Base-by-base conservation (phyloP, 1,140 invertebrate species). In the Armadillidium nasatum region DNA sequence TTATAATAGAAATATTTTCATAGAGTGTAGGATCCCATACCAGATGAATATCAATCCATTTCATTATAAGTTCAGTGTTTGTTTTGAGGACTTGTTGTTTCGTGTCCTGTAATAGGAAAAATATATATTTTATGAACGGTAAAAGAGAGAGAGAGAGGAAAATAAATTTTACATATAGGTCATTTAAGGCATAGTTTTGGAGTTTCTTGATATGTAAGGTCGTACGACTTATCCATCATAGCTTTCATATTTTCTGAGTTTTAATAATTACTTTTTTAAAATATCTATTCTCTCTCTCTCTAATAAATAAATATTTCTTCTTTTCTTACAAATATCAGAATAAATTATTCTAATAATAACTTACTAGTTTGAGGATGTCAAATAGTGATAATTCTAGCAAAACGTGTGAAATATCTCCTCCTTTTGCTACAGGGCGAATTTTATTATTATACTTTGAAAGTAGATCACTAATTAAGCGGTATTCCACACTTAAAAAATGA, bases 61-160 rank as follows among this genome's bases (percentile, higher is more conserved):
- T 68, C 54, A 75, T 75, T 19, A 75, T 75, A 46, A 75, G 60
- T 44, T 75, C 73, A 23, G 54, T 68, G 66, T 75, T 75, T 33
- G 68, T 75, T 54, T 68, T 60, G 0, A 75, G 54, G 9, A 33
- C 15, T 3, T 68, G 73, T 22, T 75, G 19, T 60, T 60, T 15
- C 1, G 73, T 75, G 54, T 75, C 60, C 73, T 75, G 73, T 19
- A 10, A 33, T 1, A 3, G 33, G 33, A 33, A 33, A 33, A 33
- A 33, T 33, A 33, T 3, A 3, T 33, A 33, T 33, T 33, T 3
- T 33, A 33, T 33, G 2, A 33, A 33, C 33, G 1, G 2, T 33
- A 33, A 33, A 33, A 33, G 1, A 33, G 33, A 33, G 1, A 6
- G 33, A n/a, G n/a, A n/a, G n/a, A n/a, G n/a, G n/a, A n/a, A n/a